phyloP scores from a whole-genome alignment of 92 coral and sea anemone species.

The Phymanthus crucifer region DNA sequence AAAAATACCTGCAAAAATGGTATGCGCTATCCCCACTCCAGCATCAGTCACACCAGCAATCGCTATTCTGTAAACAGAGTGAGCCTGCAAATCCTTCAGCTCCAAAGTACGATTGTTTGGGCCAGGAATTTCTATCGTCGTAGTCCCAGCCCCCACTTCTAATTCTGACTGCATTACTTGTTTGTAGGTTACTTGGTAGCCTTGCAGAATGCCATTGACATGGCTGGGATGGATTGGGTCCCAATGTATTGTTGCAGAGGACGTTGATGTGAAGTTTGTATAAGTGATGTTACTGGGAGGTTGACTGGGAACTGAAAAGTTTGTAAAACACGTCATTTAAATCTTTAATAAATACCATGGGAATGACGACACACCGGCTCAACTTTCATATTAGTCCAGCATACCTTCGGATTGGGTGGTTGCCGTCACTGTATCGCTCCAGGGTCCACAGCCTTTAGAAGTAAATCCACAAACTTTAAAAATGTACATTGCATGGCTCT shows the following conservation, averaged over 20 bases:
- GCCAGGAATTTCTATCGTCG: not conserved
- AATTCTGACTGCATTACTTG: slow-evolving; percentile 38
- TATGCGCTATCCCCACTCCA: slow-evolving; percentile 38
- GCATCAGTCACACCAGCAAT: slow-evolving; percentile 38
- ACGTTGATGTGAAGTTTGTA: slow-evolving; percentile 51
- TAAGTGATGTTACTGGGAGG: slow-evolving; percentile 45
- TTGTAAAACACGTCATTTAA: not conserved
- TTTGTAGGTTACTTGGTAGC: slow-evolving; percentile 48
- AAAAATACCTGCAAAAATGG: slow-evolving; percentile 33
- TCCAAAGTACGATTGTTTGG: not conserved
- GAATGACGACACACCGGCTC: not conserved
- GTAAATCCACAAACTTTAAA: slow-evolving; percentile 59
- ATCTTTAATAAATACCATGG: no score
- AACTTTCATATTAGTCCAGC: not conserved
- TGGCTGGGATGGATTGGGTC: slow-evolving; percentile 45
- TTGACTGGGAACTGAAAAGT: slow-evolving; percentile 47
- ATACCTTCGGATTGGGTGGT: slow-evolving; percentile 62
- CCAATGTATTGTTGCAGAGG: slow-evolving; percentile 51
- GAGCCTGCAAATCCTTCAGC: slow-evolving; percentile 19
- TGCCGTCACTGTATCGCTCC: slow-evolving; percentile 17
- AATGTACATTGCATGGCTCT: slow-evolving; percentile 35
- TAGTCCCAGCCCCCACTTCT: not conserved
- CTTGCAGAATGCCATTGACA: slow-evolving; percentile 52
- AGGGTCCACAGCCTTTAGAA: slow-evolving; percentile 67
- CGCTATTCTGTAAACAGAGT: slow-evolving; percentile 27